These are phyloP conservation scores for Strongylocentrotus purpuratus DNA, from an alignment of 35 echinoderm and acorn worm genomes.

Conservation along the genomic window DNA sequence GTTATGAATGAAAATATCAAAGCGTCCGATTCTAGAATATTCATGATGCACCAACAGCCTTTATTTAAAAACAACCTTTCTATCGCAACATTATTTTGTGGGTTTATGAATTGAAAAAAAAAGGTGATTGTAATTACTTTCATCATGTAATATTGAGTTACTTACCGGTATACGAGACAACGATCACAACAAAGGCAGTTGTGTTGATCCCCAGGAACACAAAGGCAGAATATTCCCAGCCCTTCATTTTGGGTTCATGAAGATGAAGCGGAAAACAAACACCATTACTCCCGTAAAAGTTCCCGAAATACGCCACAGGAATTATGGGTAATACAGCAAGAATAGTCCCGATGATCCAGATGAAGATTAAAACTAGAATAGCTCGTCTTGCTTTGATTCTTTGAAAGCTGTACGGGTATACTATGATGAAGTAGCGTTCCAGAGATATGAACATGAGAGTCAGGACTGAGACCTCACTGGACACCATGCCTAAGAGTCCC, in stretches of 20 bases:
- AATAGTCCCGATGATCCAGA: conserved; percentile 66
- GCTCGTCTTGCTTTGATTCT: conserved; percentile 67
- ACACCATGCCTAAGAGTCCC: conserved; percentile 88
- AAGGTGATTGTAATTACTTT: no score
- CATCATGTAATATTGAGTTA: not conserved
- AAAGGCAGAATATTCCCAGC: conserved; percentile 93
- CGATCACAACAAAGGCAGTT: conserved; percentile 65
- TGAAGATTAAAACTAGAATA: conserved; percentile 56
- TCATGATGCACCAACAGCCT: no score
- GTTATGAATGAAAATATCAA: no score
- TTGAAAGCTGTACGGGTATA: conserved; percentile 73
- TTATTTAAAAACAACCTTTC: no score
- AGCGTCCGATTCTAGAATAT: no score
- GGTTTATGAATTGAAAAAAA: no score
- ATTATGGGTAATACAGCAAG: conserved; percentile 72
- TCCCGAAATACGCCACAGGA: conserved; percentile 62
- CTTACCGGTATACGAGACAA: conserved; percentile 82
- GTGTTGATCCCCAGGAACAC: conserved; percentile 93
- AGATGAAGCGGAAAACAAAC: conserved; percentile 93
- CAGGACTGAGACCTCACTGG: conserved; percentile 87
- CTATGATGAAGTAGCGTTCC: conserved; percentile 82
- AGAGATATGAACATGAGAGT: conserved; percentile 88
- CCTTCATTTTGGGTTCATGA: conserved; percentile 74
- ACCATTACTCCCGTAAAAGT: conserved; percentile 96
- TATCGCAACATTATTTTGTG: no score